Percentiles rank a stretch among this genome's conserved stretches.
Evolutionary conservation across 2,797 vertebrate genomes (phyloP).

Genomic region (Macrochelys suwanniensis): DNA sequence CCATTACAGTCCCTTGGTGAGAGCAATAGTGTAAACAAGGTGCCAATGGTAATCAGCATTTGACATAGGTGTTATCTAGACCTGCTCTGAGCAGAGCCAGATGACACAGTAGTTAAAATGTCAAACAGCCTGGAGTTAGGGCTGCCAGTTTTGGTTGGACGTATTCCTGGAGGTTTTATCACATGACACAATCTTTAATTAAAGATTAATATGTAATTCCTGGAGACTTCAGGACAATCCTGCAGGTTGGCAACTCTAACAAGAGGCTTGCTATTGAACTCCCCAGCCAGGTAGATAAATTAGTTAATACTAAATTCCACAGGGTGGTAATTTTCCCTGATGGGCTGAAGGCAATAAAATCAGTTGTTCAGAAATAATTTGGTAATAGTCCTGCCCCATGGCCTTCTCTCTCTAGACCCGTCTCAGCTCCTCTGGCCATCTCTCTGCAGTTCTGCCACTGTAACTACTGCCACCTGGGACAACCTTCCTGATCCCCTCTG

Average conservation of each 20-base stretch:
- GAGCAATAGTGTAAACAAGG: neutral
- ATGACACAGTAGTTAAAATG: neutral
- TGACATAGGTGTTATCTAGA: neutral
- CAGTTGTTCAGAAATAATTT: neutral
- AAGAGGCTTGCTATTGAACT: neutral
- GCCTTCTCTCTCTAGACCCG: neutral
- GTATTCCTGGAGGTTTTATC: no score
- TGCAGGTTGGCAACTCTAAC: no score
- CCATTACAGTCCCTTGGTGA: neutral
- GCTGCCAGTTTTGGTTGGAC: no score
- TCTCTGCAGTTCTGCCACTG: neutral
- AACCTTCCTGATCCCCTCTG: neutral
- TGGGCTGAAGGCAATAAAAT: neutral
- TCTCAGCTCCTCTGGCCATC: neutral
- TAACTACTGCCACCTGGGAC: neutral
- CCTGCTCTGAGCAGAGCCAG: neutral
- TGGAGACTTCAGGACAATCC: no score
- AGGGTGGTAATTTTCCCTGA: neutral
- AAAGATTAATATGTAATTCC: no score
- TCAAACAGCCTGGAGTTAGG: neutral
- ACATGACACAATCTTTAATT: no score
- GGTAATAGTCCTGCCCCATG: neutral
- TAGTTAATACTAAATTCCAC: neutral
- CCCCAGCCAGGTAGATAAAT: neutral
- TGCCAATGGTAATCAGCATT: neutral